phyloP scores from a whole-genome alignment of 35 echinoderm and acorn worm species.

The Heliocidaris tuberculata region DNA sequence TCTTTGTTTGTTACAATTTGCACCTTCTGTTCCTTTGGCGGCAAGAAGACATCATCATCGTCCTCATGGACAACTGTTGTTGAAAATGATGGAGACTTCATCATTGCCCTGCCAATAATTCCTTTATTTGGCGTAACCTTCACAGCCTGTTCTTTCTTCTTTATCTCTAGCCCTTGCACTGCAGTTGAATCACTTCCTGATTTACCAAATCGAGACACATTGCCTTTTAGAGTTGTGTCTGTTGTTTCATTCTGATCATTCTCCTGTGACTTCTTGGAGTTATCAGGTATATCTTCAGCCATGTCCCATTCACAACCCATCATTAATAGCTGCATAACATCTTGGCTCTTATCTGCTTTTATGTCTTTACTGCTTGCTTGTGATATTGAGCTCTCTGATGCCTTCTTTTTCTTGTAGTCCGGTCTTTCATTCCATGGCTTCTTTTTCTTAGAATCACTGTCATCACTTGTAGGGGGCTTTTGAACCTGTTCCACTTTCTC shows the following conservation, averaged over 20 bases:
- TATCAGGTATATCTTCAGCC: neutral
- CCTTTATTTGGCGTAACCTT: neutral
- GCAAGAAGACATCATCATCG: neutral
- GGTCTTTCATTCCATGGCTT: conserved; percentile 9
- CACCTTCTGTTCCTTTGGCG: neutral
- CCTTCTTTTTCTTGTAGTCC: conserved; percentile 1
- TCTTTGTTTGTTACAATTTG: neutral
- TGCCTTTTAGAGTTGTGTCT: conserved; percentile 3
- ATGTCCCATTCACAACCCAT: conserved; percentile 15
- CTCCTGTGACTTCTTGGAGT: neutral
- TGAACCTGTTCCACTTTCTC: conserved; percentile 33
- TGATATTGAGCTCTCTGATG: neutral
- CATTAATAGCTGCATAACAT: conserved; percentile 31
- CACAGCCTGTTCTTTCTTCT: conserved; percentile 16
- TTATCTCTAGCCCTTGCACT: conserved; percentile 25
- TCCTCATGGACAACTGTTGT: conserved; percentile 19
- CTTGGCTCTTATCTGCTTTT: neutral
- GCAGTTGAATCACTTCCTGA: neutral
- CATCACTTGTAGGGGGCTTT: conserved; percentile 26
- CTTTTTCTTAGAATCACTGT: conserved; percentile 48
- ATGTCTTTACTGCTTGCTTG: conserved; percentile 17
- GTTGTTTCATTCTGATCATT: conserved; percentile 41
- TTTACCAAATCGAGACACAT: neutral
- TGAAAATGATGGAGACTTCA: conserved; percentile 45
- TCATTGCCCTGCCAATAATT: neutral